These are phyloP conservation scores for Urosaurus nigricauda DNA, from an alignment of 2,797 vertebrate species.

Conservation along the genomic window DNA sequence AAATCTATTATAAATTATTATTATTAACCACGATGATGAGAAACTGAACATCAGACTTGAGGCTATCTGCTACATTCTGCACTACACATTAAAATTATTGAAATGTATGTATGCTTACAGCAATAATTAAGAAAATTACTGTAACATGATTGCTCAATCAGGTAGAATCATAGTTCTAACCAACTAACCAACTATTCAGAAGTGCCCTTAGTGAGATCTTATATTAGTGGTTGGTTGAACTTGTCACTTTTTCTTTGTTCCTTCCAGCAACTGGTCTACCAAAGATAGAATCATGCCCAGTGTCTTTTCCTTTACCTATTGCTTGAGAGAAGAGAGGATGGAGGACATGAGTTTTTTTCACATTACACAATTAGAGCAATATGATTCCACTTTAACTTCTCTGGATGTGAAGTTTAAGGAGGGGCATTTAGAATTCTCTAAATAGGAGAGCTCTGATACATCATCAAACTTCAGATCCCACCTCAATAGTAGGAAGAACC, in stretches of 20 bases:
- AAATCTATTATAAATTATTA: too few species aligned
- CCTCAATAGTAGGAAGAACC: too few species aligned
- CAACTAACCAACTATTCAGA: background rate
- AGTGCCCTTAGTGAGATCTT: background rate
- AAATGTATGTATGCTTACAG: too few species aligned
- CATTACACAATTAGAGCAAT: too few species aligned
- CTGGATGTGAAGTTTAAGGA: too few species aligned
- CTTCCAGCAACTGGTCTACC: background rate
- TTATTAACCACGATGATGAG: background rate
- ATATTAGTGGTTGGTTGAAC: too few species aligned
- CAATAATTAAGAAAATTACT: background rate
- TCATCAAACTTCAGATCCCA: too few species aligned
- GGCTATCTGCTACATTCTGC: background rate
- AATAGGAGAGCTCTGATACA: too few species aligned
- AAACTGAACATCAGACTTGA: background rate
- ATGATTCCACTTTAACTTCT: too few species aligned
- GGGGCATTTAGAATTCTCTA: too few species aligned
- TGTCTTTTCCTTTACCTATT: background rate
- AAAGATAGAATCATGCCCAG: background rate
- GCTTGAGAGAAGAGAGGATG: too few species aligned
- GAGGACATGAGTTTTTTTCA: background rate
- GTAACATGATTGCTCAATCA: background rate
- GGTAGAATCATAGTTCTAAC: background rate
- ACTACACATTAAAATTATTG: background rate
- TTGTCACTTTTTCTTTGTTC: background rate